phyloP scores from a whole-genome alignment of 2,113 vertebrate genomes.

The Emydura subglobosa region DNA sequence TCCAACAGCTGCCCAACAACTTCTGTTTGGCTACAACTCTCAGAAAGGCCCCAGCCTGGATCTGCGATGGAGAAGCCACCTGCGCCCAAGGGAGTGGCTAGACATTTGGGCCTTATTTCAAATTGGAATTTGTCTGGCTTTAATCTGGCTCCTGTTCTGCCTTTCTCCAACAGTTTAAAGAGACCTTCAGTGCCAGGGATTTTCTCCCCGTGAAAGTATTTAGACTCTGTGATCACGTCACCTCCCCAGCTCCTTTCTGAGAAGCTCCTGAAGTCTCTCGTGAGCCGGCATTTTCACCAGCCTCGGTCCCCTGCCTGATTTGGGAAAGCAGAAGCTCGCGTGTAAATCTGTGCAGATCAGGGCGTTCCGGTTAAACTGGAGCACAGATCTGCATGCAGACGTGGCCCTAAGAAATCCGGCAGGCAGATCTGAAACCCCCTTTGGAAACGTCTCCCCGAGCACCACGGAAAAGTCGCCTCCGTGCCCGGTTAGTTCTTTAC shows the following conservation, averaged over 20 bases:
- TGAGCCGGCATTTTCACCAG: not conserved
- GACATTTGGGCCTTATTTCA: not conserved
- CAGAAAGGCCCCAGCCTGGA: too few relatives aligned
- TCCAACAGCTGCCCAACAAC: too few relatives aligned
- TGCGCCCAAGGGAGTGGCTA: not conserved
- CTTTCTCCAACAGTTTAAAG: not conserved
- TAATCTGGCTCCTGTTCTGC: not conserved
- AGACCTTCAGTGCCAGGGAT: not conserved
- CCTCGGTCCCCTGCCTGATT: not conserved
- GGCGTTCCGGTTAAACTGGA: not conserved
- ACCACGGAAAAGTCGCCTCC: not conserved
- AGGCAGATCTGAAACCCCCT: not conserved
- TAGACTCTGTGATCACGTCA: not conserved
- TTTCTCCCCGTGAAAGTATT: not conserved
- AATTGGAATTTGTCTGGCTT: not conserved
- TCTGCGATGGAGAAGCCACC: too few relatives aligned
- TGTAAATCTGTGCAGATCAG: not conserved
- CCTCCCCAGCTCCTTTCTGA: not conserved
- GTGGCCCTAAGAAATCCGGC: not conserved
- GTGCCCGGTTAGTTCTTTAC: not conserved
- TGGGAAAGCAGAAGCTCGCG: not conserved
- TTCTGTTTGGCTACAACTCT: too few relatives aligned
- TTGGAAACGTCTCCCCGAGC: not conserved
- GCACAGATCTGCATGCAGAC: not conserved
- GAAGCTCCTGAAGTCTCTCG: not conserved